Percentiles rank a stretch among this genome's conserved stretches.
Conservation (phyloP, 2,888 invertebrate species). For the Chalcis sispes region DNA sequence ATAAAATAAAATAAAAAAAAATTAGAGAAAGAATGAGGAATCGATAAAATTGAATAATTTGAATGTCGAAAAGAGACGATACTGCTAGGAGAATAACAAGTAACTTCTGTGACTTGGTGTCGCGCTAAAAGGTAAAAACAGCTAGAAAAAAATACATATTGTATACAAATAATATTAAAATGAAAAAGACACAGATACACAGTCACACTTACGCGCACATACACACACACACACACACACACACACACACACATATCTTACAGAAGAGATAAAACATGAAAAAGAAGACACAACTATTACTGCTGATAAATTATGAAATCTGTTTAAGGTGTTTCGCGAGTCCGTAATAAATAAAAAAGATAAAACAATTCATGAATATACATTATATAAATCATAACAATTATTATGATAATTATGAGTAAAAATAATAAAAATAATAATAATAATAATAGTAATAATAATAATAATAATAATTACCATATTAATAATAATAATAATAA, state of each 20-base stretch:
- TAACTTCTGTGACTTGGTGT: conserved; percentile 18
- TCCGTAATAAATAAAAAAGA: conserved; percentile 14
- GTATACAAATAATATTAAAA: conserved; percentile 1
- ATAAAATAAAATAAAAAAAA: conserved; percentile 60
- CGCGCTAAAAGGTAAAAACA: conserved; percentile 22
- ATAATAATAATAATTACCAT: conserved; percentile 56
- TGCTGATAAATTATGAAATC: not conserved
- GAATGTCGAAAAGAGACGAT: conserved; percentile 22
- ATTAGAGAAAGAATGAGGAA: conserved; percentile 5
- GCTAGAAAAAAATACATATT: conserved; percentile 22
- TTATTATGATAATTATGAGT: conserved; percentile 62
- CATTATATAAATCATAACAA: conserved; percentile 61
- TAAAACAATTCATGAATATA: conserved; percentile 60
- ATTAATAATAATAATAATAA: conserved; percentile 34
- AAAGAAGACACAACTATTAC: not conserved
- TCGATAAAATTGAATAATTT: not conserved
- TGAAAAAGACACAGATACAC: conserved; percentile 4
- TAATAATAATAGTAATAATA: conserved; percentile 25
- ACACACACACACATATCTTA: not conserved
- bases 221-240: not conserved
- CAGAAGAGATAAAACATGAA: not conserved
- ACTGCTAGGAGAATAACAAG: conserved; percentile 6
- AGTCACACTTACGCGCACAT: not conserved
- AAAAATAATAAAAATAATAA: conserved; percentile 18
- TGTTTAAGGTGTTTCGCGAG: conserved; percentile 14